Percentiles rank a stretch among this genome's conserved stretches.
phyloP scores from a whole-genome alignment of 1,140 invertebrate species.

The Thaumetopoea pityocampa region DNA sequence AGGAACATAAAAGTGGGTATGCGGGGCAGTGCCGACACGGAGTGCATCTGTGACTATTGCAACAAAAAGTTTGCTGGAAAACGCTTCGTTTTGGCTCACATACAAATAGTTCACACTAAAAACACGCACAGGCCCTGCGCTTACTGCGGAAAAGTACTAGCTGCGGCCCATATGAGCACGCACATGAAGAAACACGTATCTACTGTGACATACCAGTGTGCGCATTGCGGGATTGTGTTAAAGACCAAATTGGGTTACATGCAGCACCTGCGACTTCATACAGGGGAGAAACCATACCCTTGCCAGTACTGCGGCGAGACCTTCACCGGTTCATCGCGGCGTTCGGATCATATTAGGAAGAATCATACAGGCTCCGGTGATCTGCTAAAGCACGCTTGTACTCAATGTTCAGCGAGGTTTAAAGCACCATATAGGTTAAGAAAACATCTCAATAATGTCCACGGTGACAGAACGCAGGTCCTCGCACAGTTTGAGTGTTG shows the following conservation, averaged over 20 bases:
- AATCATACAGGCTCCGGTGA: slow-evolving; percentile 30
- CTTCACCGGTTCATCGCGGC: slow-evolving; percentile 49
- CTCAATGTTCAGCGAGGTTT: slow-evolving; percentile 46
- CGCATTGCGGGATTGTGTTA: slow-evolving; percentile 40
- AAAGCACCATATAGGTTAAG: slow-evolving; percentile 40
- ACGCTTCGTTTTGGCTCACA: slow-evolving; percentile 48
- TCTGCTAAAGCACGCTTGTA: slow-evolving; percentile 41
- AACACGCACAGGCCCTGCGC: slow-evolving; percentile 50
- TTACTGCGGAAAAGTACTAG: slow-evolving; percentile 51
- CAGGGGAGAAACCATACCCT: slow-evolving; percentile 51
- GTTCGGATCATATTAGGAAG: slow-evolving; percentile 53
- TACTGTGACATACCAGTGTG: slow-evolving; percentile 33
- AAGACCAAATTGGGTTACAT: slow-evolving; percentile 45
- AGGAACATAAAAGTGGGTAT: slow-evolving; percentile 42
- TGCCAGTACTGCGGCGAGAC: slow-evolving; percentile 49
- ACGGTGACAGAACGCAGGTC: slow-evolving; percentile 20
- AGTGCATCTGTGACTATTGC: slow-evolving; percentile 57
- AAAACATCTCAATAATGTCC: slow-evolving; percentile 38
- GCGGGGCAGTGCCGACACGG: slow-evolving; percentile 34
- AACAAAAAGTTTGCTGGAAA: slow-evolving; percentile 47
- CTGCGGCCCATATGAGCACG: slow-evolving; percentile 50
- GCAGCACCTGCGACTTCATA: slow-evolving; percentile 52
- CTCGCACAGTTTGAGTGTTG: slow-evolving; percentile 31
- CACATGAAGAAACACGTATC: slow-evolving; percentile 48
- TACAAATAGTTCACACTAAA: slow-evolving; percentile 57